phyloP scores from a whole-genome alignment of 1,140 invertebrate genomes.

The Seison nebaliae region DNA sequence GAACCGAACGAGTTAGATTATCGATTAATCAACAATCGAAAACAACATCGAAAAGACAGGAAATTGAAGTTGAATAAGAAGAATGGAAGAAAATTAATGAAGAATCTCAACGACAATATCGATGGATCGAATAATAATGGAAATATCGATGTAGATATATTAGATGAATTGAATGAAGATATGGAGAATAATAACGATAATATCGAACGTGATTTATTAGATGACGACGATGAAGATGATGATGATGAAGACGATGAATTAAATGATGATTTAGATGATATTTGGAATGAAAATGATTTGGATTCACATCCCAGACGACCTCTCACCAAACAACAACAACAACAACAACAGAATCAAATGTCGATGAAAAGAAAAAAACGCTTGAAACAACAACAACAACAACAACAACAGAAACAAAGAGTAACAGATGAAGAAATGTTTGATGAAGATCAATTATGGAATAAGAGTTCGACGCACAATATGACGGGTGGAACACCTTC shows the following conservation, averaged over 20 bases:
- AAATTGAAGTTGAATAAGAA: too few species aligned
- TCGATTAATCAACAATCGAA: too few species aligned
- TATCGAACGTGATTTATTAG: not conserved
- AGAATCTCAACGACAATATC: too few species aligned
- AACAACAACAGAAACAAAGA: not conserved
- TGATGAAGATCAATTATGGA: too few species aligned
- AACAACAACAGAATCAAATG: not conserved
- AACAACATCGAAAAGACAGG: too few species aligned
- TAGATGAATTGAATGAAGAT: not conserved
- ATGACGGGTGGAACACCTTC: not conserved
- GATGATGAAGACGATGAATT: not conserved
- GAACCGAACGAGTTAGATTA: too few species aligned
- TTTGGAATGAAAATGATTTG: not conserved
- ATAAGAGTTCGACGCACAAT: too few species aligned
- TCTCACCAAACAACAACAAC: not conserved
- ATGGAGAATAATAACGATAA: not conserved
- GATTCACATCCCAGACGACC: not conserved
- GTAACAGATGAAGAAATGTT: too few species aligned
- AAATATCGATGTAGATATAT: not conserved
- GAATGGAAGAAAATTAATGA: too few species aligned
- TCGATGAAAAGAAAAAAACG: not conserved
- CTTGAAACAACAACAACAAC: not conserved
- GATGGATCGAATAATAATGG: not conserved
- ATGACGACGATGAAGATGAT: not conserved
- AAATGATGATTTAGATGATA: not conserved